Base-by-base conservation (phyloP, 2,888 invertebrate genomes). In the Escarpia spicata region DNA sequence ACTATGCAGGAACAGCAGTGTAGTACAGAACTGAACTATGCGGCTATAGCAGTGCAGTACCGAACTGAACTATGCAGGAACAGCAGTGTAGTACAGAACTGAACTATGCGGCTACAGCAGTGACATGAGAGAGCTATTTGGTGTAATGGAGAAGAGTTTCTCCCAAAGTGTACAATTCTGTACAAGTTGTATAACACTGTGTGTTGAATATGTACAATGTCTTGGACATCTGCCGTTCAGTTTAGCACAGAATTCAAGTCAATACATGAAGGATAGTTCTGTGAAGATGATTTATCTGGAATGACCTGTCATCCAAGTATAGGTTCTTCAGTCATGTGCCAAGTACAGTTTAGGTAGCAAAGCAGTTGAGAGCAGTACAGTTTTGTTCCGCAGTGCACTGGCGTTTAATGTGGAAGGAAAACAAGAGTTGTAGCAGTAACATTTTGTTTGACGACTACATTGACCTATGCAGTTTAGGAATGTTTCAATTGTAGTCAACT, bases 401-500 rank as follows among this genome's bases (percentile, higher is more conserved):
- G 75, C 26, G 26, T 75, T 75, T 75, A 4, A 75, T 75, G 75
- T 75, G 75, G 75, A 75, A 4, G 75, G 75, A 75, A n/a, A 75
- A 15, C 75, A 26, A 52, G 75, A 75, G 75, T 75, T 26, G 75
- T 75, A 75, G 19, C 26, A 26, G 75, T 75, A 15, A 75, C 19
- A 75, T 75, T 75, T 26, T 26, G 3, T 75, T 75, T 52, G 52
- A 52, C 52, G 6, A 75, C 75, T 26, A 26, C 75, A 75, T 75
- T 75, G 75, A 75, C 75, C 75, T 75, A 75, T 75, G 75, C 75
- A 75, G 75, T 75, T 75, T 52, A 52, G 52, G 52, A 52, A 52
- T 15, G 52, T 52, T 52, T 52, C 52, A 52, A 4, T 75, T 75
- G 75, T 6, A 26, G 75, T 75, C 75, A n/a, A 75, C 75, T 75